A percentile compares a stretch with the other conserved stretches of the same genome.
Evolutionary conservation across 2,113 vertebrate genomes (phyloP).

Genomic region (Oreochromis spilurus): DNA sequence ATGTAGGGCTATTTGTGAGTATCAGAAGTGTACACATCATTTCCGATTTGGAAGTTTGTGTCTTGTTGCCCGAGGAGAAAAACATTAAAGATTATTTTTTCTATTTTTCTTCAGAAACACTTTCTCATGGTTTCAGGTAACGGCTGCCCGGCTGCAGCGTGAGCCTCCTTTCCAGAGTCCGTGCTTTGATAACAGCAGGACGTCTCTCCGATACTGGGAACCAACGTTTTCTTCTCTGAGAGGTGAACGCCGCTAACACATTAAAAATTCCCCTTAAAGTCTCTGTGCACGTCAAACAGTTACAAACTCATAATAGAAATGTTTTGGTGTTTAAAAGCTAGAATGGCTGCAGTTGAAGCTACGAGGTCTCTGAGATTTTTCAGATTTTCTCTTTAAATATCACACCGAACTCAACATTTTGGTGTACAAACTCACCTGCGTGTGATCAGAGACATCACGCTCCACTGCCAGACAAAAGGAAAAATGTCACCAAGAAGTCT

Average conservation of each 20-base stretch:
- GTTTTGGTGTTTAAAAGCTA: not conserved
- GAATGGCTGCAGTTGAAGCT: not conserved
- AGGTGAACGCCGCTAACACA: not conserved
- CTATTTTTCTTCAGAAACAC: not conserved
- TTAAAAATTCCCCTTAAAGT: not conserved
- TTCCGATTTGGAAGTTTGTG: not conserved
- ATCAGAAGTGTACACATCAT: not conserved
- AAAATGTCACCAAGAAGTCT: not conserved
- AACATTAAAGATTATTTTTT: not conserved
- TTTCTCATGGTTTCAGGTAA: not conserved
- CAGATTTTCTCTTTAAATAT: not conserved
- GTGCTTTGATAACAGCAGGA: not conserved
- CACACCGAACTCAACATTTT: not conserved
- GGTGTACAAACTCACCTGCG: not conserved
- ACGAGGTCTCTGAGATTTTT: rapidly evolving
- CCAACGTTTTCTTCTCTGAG: not conserved
- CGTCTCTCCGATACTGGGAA: not conserved
- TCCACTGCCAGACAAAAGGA: not conserved
- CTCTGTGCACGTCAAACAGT: rapidly evolving
- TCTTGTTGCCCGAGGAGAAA: not conserved
- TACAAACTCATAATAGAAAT: not conserved
- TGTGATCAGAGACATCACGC: not conserved
- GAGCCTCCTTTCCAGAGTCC: not conserved
- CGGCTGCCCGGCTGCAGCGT: not conserved
- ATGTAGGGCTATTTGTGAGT: rapidly evolving